A percentile compares a stretch with the other conserved stretches of the same genome.
Evolutionary conservation across 2,888 invertebrate genomes (phyloP).

Genomic region (Philopedon plagiatum): DNA sequence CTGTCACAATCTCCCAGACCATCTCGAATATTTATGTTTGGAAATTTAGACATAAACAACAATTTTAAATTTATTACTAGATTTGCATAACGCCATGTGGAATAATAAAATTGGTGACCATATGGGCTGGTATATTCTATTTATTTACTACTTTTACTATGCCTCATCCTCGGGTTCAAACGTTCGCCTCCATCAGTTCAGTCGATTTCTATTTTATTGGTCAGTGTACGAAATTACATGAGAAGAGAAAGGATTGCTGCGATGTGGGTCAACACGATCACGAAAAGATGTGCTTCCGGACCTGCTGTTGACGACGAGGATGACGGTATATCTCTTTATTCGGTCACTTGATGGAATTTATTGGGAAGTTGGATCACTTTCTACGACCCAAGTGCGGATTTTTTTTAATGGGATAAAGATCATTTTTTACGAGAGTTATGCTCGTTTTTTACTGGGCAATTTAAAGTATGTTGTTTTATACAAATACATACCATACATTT

Average conservation of each 20-base stretch:
- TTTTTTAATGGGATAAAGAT: slow-evolving; percentile 21
- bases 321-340: slow-evolving; percentile 27
- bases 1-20: no score
- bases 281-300: slow-evolving; percentile 55
- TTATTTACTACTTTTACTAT: slow-evolving; percentile 55
- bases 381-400: slow-evolving; percentile 22
- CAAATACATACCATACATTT: no score
- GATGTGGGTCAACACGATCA: slow-evolving; percentile 58
- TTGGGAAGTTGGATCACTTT: slow-evolving; percentile 46
- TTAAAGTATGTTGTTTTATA: no score
- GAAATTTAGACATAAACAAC: no score
- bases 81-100: not conserved
- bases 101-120: not conserved
- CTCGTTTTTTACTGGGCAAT: no score
- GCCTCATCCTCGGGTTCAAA: slow-evolving; percentile 55
- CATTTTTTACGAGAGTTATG: no score
- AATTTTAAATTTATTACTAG: not conserved
- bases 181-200: slow-evolving; percentile 57
- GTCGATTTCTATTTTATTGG: slow-evolving; percentile 63
- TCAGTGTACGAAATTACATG: slow-evolving; percentile 56
- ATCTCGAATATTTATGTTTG: no score
- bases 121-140: not conserved
- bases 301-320: no score
- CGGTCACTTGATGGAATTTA: slow-evolving; percentile 40
- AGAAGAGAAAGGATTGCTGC: slow-evolving; percentile 59